These are phyloP conservation scores for Beris morrisii DNA, from an alignment of 2,888 invertebrate species.

Conservation along the genomic window DNA sequence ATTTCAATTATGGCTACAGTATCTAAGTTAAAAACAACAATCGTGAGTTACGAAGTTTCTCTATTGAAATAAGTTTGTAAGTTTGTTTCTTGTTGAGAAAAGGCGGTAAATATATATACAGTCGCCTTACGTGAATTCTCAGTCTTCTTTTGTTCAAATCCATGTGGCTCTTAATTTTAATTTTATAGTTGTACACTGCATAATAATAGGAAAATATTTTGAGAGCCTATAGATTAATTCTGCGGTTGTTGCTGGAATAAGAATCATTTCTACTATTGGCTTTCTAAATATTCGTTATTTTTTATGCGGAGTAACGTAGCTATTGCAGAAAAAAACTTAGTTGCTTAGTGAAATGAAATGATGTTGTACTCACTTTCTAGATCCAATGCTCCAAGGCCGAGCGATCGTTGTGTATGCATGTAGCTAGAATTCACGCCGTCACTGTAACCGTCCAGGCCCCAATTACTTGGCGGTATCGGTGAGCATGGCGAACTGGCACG, in stretches of 20 bases:
- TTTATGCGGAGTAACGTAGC: too few species aligned
- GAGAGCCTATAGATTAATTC: not conserved
- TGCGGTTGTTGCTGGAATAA: too few species aligned
- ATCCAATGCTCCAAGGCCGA: conserved; percentile 58
- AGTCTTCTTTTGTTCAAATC: conserved; percentile 30
- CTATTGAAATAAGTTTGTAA: too few species aligned
- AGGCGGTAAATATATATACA: too few species aligned
- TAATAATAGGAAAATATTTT: conserved; percentile 17
- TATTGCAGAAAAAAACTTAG: too few species aligned
- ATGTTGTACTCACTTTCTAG: conserved; percentile 50
- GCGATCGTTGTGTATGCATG: conserved; percentile 63
- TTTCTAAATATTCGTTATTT: too few species aligned
- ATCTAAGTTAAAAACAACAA: too few species aligned
- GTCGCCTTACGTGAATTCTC: not conserved
- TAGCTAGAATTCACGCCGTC: conserved; percentile 64
- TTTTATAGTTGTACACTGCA: conserved; percentile 17
- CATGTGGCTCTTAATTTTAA: not conserved
- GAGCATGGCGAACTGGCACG: conserved; percentile 67
- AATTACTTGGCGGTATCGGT: conserved; percentile 62
- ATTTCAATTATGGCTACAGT: too few species aligned
- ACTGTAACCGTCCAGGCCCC: conserved; percentile 66
- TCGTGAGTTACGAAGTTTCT: too few species aligned
- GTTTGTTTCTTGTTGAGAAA: too few species aligned
- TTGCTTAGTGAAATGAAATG: conserved; percentile 19
- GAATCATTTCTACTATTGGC: too few species aligned